Evolutionary conservation across 53 echinoderm and acorn worm genomes (phyloP).

Genomic region (Henricia sp.): DNA sequence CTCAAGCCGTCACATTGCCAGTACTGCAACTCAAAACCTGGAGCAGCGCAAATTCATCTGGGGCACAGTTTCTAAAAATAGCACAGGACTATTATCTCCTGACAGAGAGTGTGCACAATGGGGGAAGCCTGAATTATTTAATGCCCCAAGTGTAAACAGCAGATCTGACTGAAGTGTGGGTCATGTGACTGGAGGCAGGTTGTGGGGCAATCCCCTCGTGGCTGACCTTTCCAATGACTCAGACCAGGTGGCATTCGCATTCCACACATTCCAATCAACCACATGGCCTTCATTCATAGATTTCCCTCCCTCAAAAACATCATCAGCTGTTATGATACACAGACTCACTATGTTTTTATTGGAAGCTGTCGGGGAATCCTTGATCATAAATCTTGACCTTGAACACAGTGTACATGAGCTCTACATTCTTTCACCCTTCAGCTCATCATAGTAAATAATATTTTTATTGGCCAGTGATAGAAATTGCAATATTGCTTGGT

Average conservation of each 20-base stretch:
- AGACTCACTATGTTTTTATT: neutral
- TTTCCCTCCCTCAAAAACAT: conserved; percentile 31
- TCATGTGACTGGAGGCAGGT: conserved; percentile 45
- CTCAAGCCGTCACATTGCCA: conserved; percentile 66
- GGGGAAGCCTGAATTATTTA: conserved; percentile 72
- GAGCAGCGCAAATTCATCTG: conserved; percentile 60
- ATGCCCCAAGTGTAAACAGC: conserved; percentile 58
- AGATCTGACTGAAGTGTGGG: conserved; percentile 34
- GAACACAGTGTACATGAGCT: too few relatives aligned
- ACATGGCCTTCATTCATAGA: conserved; percentile 66
- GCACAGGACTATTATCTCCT: conserved; percentile 62
- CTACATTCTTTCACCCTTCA: too few relatives aligned
- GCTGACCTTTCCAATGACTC: conserved; percentile 58
- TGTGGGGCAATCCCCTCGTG: conserved; percentile 61
- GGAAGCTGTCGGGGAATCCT: neutral
- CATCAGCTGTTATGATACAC: conserved; percentile 7
- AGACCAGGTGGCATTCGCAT: conserved; percentile 63
- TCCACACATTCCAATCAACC: conserved; percentile 62
- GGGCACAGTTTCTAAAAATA: conserved; percentile 69
- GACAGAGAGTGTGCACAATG: conserved; percentile 55
- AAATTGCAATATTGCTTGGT: too few relatives aligned
- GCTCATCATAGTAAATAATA: too few relatives aligned
- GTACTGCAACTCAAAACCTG: conserved; percentile 52
- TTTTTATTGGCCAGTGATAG: neutral
- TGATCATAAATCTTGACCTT: too few relatives aligned